Conservation (phyloP, 2,888 invertebrate species). For the Caenorhabditis sp. region DNA sequence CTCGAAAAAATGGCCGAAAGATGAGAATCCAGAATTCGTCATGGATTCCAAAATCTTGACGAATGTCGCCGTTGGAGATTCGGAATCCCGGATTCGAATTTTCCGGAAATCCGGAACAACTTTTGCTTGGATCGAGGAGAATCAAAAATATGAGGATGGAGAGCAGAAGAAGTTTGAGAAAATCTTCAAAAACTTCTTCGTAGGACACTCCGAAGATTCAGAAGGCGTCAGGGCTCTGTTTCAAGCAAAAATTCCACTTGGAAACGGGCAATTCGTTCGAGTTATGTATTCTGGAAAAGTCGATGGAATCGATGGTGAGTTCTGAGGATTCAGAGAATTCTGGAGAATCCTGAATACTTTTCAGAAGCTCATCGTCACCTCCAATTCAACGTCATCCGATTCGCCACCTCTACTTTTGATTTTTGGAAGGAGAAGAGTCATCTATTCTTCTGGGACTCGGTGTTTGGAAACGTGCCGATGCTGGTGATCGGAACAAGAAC, state of each 20-base stretch:
- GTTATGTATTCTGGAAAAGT: constrained; percentile 10
- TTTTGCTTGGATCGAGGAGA: neutral
- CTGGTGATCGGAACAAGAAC: constrained; percentile 6
- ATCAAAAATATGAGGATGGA: too few species aligned
- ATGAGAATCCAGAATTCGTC: neutral
- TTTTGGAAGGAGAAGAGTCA: neutral
- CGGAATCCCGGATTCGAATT: neutral
- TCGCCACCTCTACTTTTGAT: neutral
- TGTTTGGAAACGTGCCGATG: neutral
- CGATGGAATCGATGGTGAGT: neutral
- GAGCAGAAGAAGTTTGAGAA: neutral
- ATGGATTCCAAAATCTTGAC: neutral
- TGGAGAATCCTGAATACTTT: neutral
- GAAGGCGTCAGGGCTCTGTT: neutral
- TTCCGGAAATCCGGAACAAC: neutral
- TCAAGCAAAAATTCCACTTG: neutral
- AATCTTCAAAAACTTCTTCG: neutral
- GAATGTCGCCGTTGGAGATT: neutral
- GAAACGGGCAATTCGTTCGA: neutral
- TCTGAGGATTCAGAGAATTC: neutral
- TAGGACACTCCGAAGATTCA: neutral
- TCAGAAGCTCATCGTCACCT: neutral
- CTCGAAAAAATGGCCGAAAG: neutral
- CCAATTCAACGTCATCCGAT: constrained; percentile 1
- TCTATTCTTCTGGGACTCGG: neutral